Evolutionary conservation across 2,888 invertebrate genomes (phyloP).

Genomic region (Clunio marinus): DNA sequence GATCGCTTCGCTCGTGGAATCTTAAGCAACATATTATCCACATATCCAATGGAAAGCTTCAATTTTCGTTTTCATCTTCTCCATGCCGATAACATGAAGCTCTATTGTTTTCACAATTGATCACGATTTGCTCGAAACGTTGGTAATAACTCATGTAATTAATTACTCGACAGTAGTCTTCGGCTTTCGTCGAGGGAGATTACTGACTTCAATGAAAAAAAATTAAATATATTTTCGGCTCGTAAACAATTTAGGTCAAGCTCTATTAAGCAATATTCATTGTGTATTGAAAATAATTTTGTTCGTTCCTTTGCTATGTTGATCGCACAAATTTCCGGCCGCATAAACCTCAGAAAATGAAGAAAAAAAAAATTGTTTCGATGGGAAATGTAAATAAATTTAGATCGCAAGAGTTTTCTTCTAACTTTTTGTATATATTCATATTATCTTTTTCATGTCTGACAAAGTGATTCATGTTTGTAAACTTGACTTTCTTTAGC

Average conservation of each 20-base stretch:
- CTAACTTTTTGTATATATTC: too few relatives aligned
- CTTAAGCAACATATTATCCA: conserved; percentile 6
- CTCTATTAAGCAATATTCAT: conserved; percentile 32
- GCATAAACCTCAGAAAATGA: too few relatives aligned
- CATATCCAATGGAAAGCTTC: too few relatives aligned
- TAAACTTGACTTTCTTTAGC: conserved; percentile 20
- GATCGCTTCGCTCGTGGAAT: not conserved
- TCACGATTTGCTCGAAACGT: conserved; percentile 26
- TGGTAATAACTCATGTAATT: conserved; percentile 28
- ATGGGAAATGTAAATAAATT: conserved; percentile 24
- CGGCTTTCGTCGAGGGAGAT: too few relatives aligned
- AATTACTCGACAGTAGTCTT: conserved; percentile 25
- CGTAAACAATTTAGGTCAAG: conserved; percentile 30
- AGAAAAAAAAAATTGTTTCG: not conserved
- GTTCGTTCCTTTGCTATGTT: not conserved
- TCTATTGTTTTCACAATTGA: conserved; percentile 33
- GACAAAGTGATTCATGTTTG: not conserved
- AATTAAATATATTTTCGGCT: too few relatives aligned
- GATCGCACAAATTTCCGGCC: not conserved
- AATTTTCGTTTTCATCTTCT: not conserved
- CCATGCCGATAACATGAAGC: not conserved
- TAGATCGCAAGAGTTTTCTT: not conserved
- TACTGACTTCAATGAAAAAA: too few relatives aligned
- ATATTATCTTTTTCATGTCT: too few relatives aligned
- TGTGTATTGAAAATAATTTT: conserved; percentile 8